Conservation (phyloP, 2,113 vertebrate species). For the Cyanistes caeruleus region DNA sequence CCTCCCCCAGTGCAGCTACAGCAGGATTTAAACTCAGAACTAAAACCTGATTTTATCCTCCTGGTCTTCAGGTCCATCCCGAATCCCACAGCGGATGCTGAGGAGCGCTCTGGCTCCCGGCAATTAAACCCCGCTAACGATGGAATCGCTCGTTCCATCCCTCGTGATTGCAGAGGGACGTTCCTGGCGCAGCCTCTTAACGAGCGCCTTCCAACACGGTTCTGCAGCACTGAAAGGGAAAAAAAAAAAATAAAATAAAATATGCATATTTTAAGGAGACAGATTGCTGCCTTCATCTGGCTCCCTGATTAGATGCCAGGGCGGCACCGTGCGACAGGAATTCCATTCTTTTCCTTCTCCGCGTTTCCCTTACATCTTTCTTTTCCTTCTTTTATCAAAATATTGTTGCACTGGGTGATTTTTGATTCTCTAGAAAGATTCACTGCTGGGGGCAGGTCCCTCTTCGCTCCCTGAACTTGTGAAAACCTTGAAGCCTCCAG, state of each 20-base stretch:
- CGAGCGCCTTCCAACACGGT: neutral
- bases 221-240: neutral
- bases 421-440: neutral
- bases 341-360: neutral
- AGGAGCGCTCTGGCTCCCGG: neutral
- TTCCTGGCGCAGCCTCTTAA: constrained; percentile 20
- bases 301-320: constrained; percentile 32
- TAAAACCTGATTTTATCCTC: neutral
- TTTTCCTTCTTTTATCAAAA: neutral
- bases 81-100: neutral
- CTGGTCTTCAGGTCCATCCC: neutral
- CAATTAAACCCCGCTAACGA: constrained; percentile 35
- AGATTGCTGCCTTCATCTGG: constrained; percentile 59
- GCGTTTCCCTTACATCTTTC: fast-evolving
- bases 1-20: neutral
- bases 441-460: neutral
- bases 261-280: constrained; percentile 8
- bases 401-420: neutral
- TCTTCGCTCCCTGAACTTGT: neutral
- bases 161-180: constrained; percentile 6
- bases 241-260: neutral
- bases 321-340: neutral
- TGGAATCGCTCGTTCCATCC: neutral
- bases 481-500: neutral
- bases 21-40: neutral